A percentile compares a stretch with the other conserved stretches of the same genome.
phyloP scores from a whole-genome alignment of 2,888 invertebrate species.

The Sinopyrophorus schimmeli region DNA sequence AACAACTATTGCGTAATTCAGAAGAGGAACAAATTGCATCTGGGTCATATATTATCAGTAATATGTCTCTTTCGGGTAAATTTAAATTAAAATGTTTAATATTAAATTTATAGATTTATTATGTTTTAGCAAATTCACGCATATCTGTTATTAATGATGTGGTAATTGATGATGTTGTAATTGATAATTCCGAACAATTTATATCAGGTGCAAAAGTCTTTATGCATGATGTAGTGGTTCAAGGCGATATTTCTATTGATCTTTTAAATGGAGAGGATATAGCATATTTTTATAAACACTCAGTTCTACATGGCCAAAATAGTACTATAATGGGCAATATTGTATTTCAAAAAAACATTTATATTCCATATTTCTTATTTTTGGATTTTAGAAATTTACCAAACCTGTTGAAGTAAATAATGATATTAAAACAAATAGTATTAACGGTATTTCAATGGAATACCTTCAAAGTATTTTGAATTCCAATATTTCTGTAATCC shows the following conservation, averaged over 20 bases:
- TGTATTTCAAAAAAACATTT: constrained; percentile 15
- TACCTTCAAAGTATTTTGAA: constrained; percentile 36
- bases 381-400: constrained; percentile 40
- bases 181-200: constrained; percentile 44
- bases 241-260: constrained; percentile 39
- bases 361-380: not conserved
- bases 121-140: constrained; percentile 40
- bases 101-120: too few relatives aligned
- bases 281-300: constrained; percentile 16
- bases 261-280: constrained; percentile 26
- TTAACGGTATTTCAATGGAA: constrained; percentile 46
- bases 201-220: constrained; percentile 46
- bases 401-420: constrained; percentile 32
- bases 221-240: constrained; percentile 37
- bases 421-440: constrained; percentile 42
- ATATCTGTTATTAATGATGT: constrained; percentile 45
- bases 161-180: constrained; percentile 44
- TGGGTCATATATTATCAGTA: constrained; percentile 44
- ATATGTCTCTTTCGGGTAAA: constrained; percentile 42
- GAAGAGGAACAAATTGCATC: constrained; percentile 40
- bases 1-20: constrained; percentile 40
- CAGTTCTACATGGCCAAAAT: constrained; percentile 21
- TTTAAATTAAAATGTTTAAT: too few relatives aligned
- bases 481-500: constrained; percentile 35
- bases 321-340: constrained; percentile 27